phyloP scores from a whole-genome alignment of 2,113 vertebrate genomes.

The Myanophis thanlyinensis region DNA sequence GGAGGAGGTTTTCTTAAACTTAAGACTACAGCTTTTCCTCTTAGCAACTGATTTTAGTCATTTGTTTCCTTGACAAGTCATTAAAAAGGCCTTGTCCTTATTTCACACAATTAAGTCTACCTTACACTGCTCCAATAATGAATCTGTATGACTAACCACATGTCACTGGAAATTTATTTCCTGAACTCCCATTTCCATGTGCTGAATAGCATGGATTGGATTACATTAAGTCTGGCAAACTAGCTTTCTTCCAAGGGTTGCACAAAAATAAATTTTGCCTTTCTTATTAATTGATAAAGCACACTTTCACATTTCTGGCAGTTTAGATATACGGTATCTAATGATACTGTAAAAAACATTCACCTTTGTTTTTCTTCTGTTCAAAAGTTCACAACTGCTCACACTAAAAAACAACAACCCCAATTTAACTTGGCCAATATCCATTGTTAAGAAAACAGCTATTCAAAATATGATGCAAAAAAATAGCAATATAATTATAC shows the following conservation, averaged over 20 bases:
- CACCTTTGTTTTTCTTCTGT: neutral
- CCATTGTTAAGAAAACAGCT: constrained; percentile 18
- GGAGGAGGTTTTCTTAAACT: neutral
- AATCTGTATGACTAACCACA: constrained; percentile 11
- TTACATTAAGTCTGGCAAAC: constrained; percentile 17
- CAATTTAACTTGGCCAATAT: neutral
- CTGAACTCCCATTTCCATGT: neutral
- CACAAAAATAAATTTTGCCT: neutral
- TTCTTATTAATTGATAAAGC: neutral
- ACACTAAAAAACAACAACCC: constrained; percentile 24
- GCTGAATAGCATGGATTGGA: constrained; percentile 27
- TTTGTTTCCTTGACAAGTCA: neutral
- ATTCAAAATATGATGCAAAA: neutral
- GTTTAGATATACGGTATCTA: neutral
- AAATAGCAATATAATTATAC: neutral
- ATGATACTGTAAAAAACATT: constrained; percentile 3
- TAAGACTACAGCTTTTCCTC: neutral
- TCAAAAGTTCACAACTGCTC: constrained; percentile 33
- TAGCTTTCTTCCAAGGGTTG: constrained; percentile 8
- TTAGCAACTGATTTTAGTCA: neutral
- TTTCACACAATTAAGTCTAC: neutral
- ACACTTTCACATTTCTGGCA: constrained; percentile 17
- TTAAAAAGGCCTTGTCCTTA: neutral
- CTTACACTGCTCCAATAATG: neutral
- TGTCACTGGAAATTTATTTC: neutral